phyloP scores from a whole-genome alignment of 1,140 invertebrate species.

The Luehdorfia chinensis region DNA sequence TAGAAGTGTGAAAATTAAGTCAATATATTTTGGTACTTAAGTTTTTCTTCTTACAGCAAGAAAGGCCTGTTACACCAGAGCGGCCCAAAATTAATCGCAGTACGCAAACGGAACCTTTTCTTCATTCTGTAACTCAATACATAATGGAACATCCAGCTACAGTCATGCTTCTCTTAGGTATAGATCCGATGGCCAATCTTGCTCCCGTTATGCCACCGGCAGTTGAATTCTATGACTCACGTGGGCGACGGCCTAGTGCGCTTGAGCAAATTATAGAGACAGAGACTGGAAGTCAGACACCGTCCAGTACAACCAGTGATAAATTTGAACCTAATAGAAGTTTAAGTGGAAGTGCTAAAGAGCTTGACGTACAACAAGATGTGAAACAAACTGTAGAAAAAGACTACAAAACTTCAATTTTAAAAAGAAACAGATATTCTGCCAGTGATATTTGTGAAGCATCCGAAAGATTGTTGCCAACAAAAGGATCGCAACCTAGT shows the following conservation, averaged over 20 bases:
- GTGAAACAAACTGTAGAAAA: conserved; percentile 48
- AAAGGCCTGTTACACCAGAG: conserved; percentile 57
- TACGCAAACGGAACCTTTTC: conserved; percentile 73
- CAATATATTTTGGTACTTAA: conserved; percentile 1
- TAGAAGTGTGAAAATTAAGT: background rate
- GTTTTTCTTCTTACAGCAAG: conserved; percentile 43
- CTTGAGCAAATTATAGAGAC: conserved; percentile 68
- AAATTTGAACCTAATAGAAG: conserved; percentile 42
- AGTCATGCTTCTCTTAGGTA: conserved; percentile 69
- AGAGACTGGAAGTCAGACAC: conserved; percentile 63
- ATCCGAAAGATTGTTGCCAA: conserved; percentile 59
- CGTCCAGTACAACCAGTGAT: conserved; percentile 57
- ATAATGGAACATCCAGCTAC: conserved; percentile 75
- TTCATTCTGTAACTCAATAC: conserved; percentile 71
- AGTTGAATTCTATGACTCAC: conserved; percentile 58
- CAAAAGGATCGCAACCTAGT: conserved; percentile 58
- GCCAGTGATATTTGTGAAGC: conserved; percentile 68
- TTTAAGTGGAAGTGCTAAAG: conserved; percentile 48
- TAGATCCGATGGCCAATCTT: conserved; percentile 63
- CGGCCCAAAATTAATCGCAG: conserved; percentile 54
- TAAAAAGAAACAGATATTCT: conserved; percentile 67
- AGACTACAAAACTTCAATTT: conserved; percentile 38
- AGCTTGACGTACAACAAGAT: conserved; percentile 44
- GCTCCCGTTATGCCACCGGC: conserved; percentile 48
- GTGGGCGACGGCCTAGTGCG: conserved; percentile 46